Conservation (phyloP, 2,113 vertebrate genomes). For the Steatornis caripensis region DNA sequence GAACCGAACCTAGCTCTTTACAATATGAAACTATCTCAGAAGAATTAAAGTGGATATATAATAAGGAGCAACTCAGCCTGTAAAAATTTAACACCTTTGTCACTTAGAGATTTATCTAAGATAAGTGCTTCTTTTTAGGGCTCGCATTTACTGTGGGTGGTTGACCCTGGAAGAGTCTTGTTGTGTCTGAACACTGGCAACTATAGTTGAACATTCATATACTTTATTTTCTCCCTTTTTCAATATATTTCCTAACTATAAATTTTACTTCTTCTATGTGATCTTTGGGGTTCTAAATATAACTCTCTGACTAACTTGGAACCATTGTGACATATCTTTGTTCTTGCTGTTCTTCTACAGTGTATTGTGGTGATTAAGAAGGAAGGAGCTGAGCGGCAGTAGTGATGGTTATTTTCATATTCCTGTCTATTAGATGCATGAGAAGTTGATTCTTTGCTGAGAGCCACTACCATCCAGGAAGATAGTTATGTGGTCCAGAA, state of each 20-base stretch:
- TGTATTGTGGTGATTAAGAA: neutral
- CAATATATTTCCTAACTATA: neutral
- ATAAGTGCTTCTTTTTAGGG: neutral
- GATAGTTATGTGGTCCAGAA: neutral
- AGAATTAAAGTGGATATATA: neutral
- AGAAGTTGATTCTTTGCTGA: neutral
- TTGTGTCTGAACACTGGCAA: neutral
- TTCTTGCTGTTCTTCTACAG: neutral
- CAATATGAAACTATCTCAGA: neutral
- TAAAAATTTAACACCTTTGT: neutral
- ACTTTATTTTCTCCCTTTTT: neutral
- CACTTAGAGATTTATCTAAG: neutral
- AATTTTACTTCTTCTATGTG: neutral
- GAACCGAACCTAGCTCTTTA: neutral
- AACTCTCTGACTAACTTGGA: neutral
- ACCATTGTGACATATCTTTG: neutral
- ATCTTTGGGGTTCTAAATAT: neutral
- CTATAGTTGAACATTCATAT: neutral
- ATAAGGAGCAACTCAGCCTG: neutral
- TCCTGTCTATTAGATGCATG: neutral
- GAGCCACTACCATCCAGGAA: neutral
- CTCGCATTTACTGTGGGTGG: neutral
- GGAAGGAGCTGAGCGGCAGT: neutral
- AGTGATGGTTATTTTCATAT: neutral
- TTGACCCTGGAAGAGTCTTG: neutral